These are phyloP conservation scores for Drosophila arawakana DNA, from an alignment of 1,140 invertebrate genomes.

Conservation along the genomic window DNA sequence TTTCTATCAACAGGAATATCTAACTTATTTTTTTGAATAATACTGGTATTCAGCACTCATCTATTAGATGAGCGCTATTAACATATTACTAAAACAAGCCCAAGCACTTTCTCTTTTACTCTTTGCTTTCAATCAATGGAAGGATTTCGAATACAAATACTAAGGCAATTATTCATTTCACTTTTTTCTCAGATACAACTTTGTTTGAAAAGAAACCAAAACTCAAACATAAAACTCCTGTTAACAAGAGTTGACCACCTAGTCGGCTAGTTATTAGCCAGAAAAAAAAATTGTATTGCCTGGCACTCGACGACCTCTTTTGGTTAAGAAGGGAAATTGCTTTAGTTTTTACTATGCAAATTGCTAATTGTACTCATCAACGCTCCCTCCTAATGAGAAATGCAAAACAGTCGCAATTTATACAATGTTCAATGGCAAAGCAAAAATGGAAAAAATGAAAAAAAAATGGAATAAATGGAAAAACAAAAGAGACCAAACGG, in stretches of 20 bases:
- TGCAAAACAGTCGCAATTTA: slow-evolving; percentile 79
- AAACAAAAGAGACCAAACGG: slow-evolving; percentile 36
- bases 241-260: slow-evolving; percentile 25
- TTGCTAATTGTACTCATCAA: slow-evolving; percentile 80
- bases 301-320: slow-evolving; percentile 35
- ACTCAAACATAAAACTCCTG: background rate
- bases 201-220: too few relatives aligned
- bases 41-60: too few relatives aligned
- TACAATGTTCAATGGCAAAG: slow-evolving; percentile 70
- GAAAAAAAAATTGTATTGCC: slow-evolving; percentile 55
- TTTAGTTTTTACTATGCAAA: slow-evolving; percentile 78
- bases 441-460: slow-evolving; percentile 30
- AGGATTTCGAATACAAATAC: background rate
- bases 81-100: too few relatives aligned
- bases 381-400: slow-evolving; percentile 69
- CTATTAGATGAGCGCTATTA: too few relatives aligned
- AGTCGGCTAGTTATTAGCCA: slow-evolving; percentile 57
- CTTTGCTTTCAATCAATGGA: background rate
- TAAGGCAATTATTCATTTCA: background rate
- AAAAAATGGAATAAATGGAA: slow-evolving; percentile 12
- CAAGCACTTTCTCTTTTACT: background rate
- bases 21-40: background rate
- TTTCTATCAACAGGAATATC: background rate
- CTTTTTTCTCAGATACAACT: too few relatives aligned
- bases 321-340: slow-evolving; percentile 47